Percentiles rank a stretch among this genome's conserved stretches.
Evolutionary conservation across 1,140 invertebrate genomes (phyloP).

Genomic region (Pseudomyrmex concolor): DNA sequence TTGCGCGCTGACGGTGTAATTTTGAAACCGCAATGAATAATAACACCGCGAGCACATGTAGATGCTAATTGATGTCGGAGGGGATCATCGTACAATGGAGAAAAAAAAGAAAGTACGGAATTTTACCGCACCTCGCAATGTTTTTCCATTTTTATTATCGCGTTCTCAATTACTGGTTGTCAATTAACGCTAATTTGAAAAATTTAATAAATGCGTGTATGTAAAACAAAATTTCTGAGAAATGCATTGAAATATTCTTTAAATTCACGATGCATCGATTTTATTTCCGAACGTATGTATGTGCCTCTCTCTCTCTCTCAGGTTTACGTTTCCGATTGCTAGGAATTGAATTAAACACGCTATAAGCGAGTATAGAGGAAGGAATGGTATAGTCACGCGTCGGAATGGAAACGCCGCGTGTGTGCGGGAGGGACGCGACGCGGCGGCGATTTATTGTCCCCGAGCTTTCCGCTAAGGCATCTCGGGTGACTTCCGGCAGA

Average conservation of each 20-base stretch:
- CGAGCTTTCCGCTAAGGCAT: constrained; percentile 81
- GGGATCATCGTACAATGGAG: not conserved
- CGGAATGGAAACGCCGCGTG: not conserved
- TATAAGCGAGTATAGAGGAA: not conserved
- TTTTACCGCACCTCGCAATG: not conserved
- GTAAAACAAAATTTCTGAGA: not conserved
- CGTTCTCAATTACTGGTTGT: not conserved
- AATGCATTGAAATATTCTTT: not conserved
- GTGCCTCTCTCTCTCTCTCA: not conserved
- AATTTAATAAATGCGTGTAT: not conserved
- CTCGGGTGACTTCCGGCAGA: constrained; percentile 82
- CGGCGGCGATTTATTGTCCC: constrained; percentile 79
- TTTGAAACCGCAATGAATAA: constrained; percentile 58
- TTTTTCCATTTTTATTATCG: not conserved
- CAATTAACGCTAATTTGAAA: too few species aligned
- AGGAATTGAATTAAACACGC: constrained; percentile 41
- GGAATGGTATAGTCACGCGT: constrained; percentile 34
- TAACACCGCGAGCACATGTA: constrained; percentile 22
- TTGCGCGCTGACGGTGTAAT: constrained; percentile 56
- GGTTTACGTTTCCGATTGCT: constrained; percentile 9
- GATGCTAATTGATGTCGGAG: constrained; percentile 39
- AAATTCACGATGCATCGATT: not conserved
- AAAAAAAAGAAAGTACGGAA: not conserved
- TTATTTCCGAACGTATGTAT: too few species aligned
- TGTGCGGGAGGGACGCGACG: constrained; percentile 30